These are phyloP conservation scores for Drosophila repletoides DNA, from an alignment of 1,140 invertebrate species.

Conservation along the genomic window DNA sequence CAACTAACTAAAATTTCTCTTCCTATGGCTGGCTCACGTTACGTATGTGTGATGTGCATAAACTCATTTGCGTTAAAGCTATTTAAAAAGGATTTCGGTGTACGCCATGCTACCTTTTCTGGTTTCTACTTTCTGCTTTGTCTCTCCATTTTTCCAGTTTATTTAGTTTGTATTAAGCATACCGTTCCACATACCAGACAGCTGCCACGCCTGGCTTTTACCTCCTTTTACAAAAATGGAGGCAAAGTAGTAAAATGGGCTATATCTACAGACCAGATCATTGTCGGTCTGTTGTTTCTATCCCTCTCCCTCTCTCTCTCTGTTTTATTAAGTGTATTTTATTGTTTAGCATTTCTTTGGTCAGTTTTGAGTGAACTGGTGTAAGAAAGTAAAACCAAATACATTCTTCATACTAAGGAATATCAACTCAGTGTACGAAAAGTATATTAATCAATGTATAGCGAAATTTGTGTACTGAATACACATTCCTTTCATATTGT, in stretches of 20 bases:
- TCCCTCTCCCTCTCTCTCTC: not conserved
- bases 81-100: slow-evolving; percentile 64
- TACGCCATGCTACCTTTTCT: slow-evolving; percentile 5
- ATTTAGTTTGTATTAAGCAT: slow-evolving; percentile 46
- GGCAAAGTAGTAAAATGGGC: slow-evolving; percentile 43
- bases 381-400: no score
- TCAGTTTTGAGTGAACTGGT: not conserved
- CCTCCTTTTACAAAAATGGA: slow-evolving; percentile 37
- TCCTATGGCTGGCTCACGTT: slow-evolving; percentile 34
- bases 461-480: no score
- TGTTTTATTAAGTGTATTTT: slow-evolving; percentile 12
- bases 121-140: not conserved
- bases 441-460: no score
- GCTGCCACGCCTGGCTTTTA: no score
- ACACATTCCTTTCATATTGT: no score
- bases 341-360: not conserved
- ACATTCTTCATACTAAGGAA: no score
- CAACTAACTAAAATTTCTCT: not conserved
- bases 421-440: no score
- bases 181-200: not conserved
- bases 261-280: slow-evolving; percentile 25
- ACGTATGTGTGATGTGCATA: slow-evolving; percentile 68
- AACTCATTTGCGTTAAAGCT: slow-evolving; percentile 52
- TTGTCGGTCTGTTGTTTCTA: not conserved
- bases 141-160: slow-evolving; percentile 12